Evolutionary conservation across 1,140 invertebrate species (phyloP).

Genomic region (Caerostris extrusa): DNA sequence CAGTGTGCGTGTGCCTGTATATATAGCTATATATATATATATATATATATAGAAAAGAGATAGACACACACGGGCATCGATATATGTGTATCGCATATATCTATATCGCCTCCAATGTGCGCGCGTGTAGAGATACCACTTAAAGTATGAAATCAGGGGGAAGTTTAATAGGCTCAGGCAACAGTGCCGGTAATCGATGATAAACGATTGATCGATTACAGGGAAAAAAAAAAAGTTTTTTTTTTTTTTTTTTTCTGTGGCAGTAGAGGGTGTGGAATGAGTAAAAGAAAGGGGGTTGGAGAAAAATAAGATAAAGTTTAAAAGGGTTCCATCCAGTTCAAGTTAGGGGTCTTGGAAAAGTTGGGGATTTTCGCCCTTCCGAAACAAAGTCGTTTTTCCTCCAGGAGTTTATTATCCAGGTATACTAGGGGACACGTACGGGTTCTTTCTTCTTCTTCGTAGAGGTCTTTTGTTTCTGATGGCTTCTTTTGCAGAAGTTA

Average conservation of each 20-base stretch:
- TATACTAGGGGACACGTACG: constrained; percentile 59
- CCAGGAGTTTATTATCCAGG: constrained; percentile 68
- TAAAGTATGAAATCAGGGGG: constrained; percentile 77
- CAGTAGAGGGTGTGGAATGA: not conserved
- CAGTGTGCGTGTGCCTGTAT: not conserved
- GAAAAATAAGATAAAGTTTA: constrained; percentile 69
- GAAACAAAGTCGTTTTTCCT: constrained; percentile 69
- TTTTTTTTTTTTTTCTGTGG: constrained; percentile 21
- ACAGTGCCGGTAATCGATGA: constrained; percentile 76
- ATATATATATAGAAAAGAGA: constrained; percentile 35
- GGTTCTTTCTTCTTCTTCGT: constrained; percentile 13
- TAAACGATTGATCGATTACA: constrained; percentile 74
- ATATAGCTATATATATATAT: constrained; percentile 1
- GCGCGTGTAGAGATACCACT: constrained; percentile 70
- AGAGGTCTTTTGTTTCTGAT: not conserved
- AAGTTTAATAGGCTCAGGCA: constrained; percentile 76
- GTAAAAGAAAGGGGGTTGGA: not conserved
- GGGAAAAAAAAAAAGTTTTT: constrained; percentile 58
- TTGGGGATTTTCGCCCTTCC: constrained; percentile 62
- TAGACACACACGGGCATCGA: constrained; percentile 38
- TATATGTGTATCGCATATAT: constrained; percentile 67
- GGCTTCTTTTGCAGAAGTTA: not conserved
- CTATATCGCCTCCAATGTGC: constrained; percentile 38
- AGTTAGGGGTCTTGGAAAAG: not conserved
- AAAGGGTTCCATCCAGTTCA: constrained; percentile 43